Evolutionary conservation across 2,797 vertebrate genomes (phyloP).

Genomic region (Euphonia xanthogaster): DNA sequence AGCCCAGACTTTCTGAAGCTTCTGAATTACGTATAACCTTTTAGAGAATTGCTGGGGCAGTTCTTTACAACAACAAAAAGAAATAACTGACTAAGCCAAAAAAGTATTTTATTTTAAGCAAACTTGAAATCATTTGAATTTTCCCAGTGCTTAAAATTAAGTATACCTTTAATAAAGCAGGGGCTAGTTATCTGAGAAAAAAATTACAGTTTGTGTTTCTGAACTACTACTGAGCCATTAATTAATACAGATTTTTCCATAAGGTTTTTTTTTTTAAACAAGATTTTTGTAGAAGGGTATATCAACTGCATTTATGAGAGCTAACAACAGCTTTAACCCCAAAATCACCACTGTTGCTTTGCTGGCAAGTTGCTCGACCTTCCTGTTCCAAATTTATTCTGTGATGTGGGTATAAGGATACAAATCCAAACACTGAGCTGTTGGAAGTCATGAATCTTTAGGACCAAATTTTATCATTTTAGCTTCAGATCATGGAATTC

Average conservation of each 20-base stretch:
- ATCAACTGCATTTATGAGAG: neutral
- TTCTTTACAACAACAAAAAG: conserved; percentile 1
- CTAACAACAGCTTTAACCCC: neutral
- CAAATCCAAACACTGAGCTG: neutral
- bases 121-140: neutral
- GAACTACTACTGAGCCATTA: neutral
- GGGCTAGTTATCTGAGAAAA: neutral
- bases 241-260: neutral
- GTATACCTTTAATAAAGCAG: neutral
- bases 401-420: neutral
- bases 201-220: neutral
- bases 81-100: neutral
- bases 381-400: neutral
- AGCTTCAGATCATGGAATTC: neutral
- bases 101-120: neutral
- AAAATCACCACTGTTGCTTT: neutral
- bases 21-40: conserved; percentile 1
- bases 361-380: neutral
- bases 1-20: conserved; percentile 16
- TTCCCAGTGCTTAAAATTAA: neutral
- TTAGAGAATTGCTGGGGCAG: neutral
- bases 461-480: neutral
- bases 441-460: neutral
- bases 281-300: neutral
- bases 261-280: neutral